Conservation (phyloP, 2,888 invertebrate species). For the Platyscelio sp. region DNA sequence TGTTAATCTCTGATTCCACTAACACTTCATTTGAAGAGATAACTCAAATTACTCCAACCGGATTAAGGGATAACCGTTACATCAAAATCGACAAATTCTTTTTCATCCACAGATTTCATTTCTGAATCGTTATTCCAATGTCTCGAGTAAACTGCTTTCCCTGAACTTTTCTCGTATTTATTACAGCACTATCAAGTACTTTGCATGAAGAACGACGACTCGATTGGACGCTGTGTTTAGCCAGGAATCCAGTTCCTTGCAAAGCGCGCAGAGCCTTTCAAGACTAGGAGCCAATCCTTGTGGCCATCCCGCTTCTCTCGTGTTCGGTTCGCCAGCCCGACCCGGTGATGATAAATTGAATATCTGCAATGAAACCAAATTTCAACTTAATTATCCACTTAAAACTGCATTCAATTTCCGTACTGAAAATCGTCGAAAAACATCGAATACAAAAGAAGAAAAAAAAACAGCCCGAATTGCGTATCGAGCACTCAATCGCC, state of each 20-base stretch:
- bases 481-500: too few relatives aligned
- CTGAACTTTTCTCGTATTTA: not conserved
- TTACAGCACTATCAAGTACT: slow-evolving; percentile 86
- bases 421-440: too few relatives aligned
- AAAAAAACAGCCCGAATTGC: too few relatives aligned
- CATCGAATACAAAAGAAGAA: too few relatives aligned
- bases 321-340: slow-evolving; percentile 86
- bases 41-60: too few relatives aligned
- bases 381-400: not conserved
- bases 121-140: too few relatives aligned
- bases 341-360: slow-evolving; percentile 93
- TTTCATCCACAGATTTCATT: too few relatives aligned
- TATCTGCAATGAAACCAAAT: slow-evolving; percentile 86
- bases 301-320: slow-evolving; percentile 93
- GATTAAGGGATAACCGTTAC: too few relatives aligned
- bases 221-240: slow-evolving; percentile 93
- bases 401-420: too few relatives aligned
- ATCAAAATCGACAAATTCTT: too few relatives aligned
- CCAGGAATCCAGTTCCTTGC: slow-evolving; percentile 97
- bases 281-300: slow-evolving; percentile 94
- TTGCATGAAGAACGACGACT: slow-evolving; percentile 95
- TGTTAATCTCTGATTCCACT: too few relatives aligned
- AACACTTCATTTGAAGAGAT: too few relatives aligned
- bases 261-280: slow-evolving; percentile 95
- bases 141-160: not conserved